These are phyloP conservation scores for Henricia sp. DNA, from an alignment of 53 echinoderm and acorn worm genomes.

Conservation along the genomic window DNA sequence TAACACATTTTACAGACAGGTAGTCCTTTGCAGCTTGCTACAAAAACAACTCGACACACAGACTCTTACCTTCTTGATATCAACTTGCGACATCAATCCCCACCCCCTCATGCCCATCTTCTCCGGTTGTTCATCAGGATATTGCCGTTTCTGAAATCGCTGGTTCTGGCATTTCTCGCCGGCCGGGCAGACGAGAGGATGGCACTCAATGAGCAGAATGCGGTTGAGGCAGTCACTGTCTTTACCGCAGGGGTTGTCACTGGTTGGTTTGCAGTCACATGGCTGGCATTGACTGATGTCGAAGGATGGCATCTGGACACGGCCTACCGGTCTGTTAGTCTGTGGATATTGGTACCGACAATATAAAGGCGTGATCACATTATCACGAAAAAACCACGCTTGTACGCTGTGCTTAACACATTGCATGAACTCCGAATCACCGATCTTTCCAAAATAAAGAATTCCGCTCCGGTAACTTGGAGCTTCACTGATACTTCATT, in stretches of 20 bases:
- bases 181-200: slow-evolving; percentile 94
- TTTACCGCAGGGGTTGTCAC: slow-evolving; percentile 89
- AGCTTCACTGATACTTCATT: too few species aligned
- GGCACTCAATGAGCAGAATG: slow-evolving; percentile 94
- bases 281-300: slow-evolving; percentile 95
- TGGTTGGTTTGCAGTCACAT: slow-evolving; percentile 86
- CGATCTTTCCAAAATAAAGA: too few species aligned
- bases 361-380: too few species aligned
- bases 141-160: slow-evolving; percentile 90
- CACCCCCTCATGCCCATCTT: slow-evolving; percentile 85
- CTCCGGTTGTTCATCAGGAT: slow-evolving; percentile 71
- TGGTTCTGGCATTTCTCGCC: slow-evolving; percentile 95
- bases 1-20: too few species aligned
- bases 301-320: slow-evolving; percentile 94
- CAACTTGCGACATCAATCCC: slow-evolving; percentile 80
- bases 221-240: slow-evolving; percentile 96
- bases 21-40: too few species aligned
- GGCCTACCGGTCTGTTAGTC: slow-evolving; percentile 93
- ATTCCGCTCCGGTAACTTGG: too few species aligned
- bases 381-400: too few species aligned
- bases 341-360: slow-evolving; percentile 29
- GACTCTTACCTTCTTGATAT: slow-evolving; percentile 89
- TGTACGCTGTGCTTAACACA: too few species aligned
- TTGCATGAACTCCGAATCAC: too few species aligned
- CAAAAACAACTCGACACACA: too few species aligned